A percentile compares a stretch with the other conserved stretches of the same genome.
Conservation (phyloP, 2,113 vertebrate species). For the Crypturellus undulatus region DNA sequence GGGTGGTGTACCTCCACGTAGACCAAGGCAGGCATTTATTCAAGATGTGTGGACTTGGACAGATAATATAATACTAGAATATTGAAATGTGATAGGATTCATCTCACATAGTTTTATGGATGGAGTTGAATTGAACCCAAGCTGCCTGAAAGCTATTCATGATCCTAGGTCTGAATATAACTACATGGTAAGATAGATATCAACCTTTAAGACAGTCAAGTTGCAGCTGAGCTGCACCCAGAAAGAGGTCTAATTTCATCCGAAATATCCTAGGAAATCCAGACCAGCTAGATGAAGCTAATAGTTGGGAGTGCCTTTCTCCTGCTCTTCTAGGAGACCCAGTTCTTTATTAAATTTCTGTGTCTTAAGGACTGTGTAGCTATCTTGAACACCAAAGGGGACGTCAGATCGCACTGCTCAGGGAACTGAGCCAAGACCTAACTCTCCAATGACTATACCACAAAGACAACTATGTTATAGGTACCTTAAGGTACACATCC, state of each 20-base stretch:
- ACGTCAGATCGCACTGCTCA: neutral
- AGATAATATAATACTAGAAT: neutral
- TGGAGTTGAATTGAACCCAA: neutral
- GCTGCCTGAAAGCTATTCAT: neutral
- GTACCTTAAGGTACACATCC: neutral
- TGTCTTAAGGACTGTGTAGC: neutral
- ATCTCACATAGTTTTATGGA: neutral
- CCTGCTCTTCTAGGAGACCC: neutral
- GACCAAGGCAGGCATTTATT: neutral
- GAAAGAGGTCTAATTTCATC: neutral
- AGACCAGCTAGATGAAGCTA: neutral
- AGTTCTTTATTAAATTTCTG: neutral
- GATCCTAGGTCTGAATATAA: neutral
- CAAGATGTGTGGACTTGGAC: neutral
- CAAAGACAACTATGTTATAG: neutral
- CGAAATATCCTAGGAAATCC: neutral
- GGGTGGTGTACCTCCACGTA: neutral
- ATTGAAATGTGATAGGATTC: neutral
- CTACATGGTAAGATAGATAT: neutral
- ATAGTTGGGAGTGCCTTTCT: neutral
- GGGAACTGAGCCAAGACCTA: neutral
- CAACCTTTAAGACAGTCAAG: neutral
- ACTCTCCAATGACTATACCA: neutral
- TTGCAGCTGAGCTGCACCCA: neutral
- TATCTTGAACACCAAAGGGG: neutral